A percentile compares a stretch with the other conserved stretches of the same genome.
Evolutionary conservation across 2,113 vertebrate species (phyloP).

Genomic region (Laticauda colubrina): DNA sequence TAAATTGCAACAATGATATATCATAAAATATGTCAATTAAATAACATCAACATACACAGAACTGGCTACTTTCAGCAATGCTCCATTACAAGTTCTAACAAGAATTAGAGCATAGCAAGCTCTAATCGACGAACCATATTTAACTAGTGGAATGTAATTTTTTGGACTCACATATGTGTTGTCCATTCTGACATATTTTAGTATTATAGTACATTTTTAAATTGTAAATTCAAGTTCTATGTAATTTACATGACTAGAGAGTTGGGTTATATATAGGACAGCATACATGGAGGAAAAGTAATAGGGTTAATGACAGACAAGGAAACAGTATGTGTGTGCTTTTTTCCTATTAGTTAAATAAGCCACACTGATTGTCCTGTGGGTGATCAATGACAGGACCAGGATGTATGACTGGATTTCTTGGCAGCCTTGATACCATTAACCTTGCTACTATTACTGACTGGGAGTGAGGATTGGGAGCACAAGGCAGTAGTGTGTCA

Average conservation of each 20-base stretch:
- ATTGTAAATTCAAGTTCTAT: not conserved
- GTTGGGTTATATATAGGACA: not conserved
- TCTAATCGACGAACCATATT: not conserved
- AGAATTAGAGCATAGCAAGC: not conserved
- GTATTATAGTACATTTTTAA: not conserved
- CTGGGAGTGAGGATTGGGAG: not conserved
- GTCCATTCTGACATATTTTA: not conserved
- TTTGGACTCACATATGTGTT: not conserved
- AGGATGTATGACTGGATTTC: not conserved
- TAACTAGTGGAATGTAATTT: not conserved
- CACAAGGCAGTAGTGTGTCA: not conserved
- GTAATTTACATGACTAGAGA: not conserved
- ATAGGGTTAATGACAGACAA: not conserved
- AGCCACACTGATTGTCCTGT: not conserved
- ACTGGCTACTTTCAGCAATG: not conserved
- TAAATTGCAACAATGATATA: not conserved
- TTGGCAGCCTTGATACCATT: not conserved
- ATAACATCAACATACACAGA: not conserved
- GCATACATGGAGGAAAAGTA: not conserved
- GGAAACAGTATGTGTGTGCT: not conserved
- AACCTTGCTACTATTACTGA: not conserved
- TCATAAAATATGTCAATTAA: not conserved
- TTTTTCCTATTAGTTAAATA: not conserved
- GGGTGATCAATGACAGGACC: not conserved
- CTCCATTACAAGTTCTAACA: not conserved